These are phyloP conservation scores for Zapornia atra DNA, from an alignment of 2,113 vertebrate species.

Conservation along the genomic window DNA sequence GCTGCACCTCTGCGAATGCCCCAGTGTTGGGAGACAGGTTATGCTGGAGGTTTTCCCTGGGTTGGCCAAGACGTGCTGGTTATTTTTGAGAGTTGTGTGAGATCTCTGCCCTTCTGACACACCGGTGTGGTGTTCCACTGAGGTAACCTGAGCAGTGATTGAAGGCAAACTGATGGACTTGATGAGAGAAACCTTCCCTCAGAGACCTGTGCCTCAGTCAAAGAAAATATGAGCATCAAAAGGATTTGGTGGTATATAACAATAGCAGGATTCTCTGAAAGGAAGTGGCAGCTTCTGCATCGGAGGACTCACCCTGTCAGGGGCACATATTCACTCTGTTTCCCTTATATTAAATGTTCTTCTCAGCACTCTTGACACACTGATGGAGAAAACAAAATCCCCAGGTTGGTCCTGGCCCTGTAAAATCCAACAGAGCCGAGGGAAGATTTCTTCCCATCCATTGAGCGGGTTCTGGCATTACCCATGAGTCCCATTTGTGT, in stretches of 20 bases:
- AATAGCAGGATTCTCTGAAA: neutral
- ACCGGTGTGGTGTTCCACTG: neutral
- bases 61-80: rapidly evolving
- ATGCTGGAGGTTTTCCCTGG: neutral
- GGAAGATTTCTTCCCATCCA: rapidly evolving
- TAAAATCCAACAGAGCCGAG: neutral
- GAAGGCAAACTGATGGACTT: neutral
- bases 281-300: neutral
- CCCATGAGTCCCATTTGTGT: rapidly evolving
- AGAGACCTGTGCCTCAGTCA: neutral
- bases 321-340: neutral
- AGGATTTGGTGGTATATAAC: neutral
- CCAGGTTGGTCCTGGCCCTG: neutral
- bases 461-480: neutral
- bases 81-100: neutral
- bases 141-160: neutral
- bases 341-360: neutral
- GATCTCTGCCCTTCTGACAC: neutral
- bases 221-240: neutral
- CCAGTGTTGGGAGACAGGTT: neutral
- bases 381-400: neutral
- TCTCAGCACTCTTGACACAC: neutral
- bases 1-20: rapidly evolving
- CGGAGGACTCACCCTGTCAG: neutral
- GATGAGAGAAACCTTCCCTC: neutral